phyloP scores from a whole-genome alignment of 1,140 invertebrate genomes.

The Macrotrachela quadricornifera region DNA sequence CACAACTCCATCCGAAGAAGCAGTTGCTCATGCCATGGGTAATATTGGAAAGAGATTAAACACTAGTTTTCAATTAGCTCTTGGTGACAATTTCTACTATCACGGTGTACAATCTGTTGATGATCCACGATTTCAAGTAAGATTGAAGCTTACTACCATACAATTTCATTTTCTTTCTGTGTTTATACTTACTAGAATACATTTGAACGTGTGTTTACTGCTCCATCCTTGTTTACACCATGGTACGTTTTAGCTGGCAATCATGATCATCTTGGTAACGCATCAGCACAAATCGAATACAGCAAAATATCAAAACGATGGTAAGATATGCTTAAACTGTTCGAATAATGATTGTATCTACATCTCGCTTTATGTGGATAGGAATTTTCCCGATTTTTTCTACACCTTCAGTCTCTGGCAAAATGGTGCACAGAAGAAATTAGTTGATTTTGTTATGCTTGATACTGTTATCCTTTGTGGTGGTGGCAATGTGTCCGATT shows the following conservation, averaged over 20 bases:
- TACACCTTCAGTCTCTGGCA: conserved; percentile 20
- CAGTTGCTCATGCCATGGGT: conserved; percentile 23
- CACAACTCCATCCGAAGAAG: conserved; percentile 19
- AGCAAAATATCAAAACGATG: conserved; percentile 3
- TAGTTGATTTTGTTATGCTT: conserved; percentile 28
- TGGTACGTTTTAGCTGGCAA: conserved; percentile 29
- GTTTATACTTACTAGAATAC: conserved; percentile 12
- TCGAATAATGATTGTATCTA: not conserved
- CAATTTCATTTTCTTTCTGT: not conserved
- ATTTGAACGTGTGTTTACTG: conserved; percentile 16
- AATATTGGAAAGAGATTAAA: conserved; percentile 14
- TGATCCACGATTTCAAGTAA: conserved; percentile 27
- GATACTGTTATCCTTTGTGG: conserved; percentile 33
- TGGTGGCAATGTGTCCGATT: conserved; percentile 16
- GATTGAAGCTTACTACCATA: not conserved
- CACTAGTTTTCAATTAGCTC: conserved; percentile 21
- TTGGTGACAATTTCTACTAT: conserved; percentile 32
- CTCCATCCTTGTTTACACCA: conserved; percentile 14
- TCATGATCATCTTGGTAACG: conserved; percentile 31
- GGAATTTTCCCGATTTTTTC: conserved; percentile 30
- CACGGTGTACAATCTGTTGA: conserved; percentile 25
- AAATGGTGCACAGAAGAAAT: conserved; percentile 9
- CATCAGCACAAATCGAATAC: conserved; percentile 22
- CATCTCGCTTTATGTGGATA: conserved; percentile 8
- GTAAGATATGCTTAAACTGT: not conserved